Evolutionary conservation across 2,113 vertebrate genomes (phyloP).

Genomic region (Tretioscincus oriximinensis): DNA sequence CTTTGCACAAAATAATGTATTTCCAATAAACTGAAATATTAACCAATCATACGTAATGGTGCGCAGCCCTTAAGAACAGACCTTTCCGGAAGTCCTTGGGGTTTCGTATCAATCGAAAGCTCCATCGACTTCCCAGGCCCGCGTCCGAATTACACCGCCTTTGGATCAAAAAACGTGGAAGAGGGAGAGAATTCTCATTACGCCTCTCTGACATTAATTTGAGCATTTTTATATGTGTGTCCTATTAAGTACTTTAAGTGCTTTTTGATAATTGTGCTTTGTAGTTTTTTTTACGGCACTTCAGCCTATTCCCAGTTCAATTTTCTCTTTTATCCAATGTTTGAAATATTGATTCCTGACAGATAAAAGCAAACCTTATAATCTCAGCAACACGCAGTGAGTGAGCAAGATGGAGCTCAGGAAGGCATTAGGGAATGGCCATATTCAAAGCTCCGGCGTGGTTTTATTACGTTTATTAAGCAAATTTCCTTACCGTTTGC

Average conservation of each 20-base stretch:
- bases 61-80: conserved; percentile 78
- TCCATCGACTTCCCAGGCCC: conserved; percentile 80
- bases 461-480: conserved; percentile 98
- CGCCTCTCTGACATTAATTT: conserved; percentile 91
- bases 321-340: conserved; percentile 99
- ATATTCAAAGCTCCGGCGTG: conserved; percentile 84
- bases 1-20: conserved; percentile 77
- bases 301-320: conserved; percentile 99
- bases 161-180: conserved; percentile 82
- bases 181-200: conserved; percentile 87
- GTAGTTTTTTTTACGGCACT: conserved; percentile 99
- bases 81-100: conserved; percentile 75
- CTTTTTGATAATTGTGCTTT: conserved; percentile 99
- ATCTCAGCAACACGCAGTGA: conserved; percentile 92
- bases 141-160: conserved; percentile 74
- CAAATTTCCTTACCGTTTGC: conserved; percentile 95
- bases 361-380: conserved; percentile 99
- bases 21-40: conserved; percentile 91
- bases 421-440: conserved; percentile 86
- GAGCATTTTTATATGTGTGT: conserved; percentile 99
- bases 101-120: conserved; percentile 84
- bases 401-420: conserved; percentile 79
- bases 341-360: conserved; percentile 99
- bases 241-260: conserved; percentile 99
- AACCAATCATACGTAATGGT: conserved; percentile 90